Evolutionary conservation across 1,140 invertebrate species (phyloP), one percentile per base, ranked within the genome.

Genomic region (Formica selysi): DNA sequence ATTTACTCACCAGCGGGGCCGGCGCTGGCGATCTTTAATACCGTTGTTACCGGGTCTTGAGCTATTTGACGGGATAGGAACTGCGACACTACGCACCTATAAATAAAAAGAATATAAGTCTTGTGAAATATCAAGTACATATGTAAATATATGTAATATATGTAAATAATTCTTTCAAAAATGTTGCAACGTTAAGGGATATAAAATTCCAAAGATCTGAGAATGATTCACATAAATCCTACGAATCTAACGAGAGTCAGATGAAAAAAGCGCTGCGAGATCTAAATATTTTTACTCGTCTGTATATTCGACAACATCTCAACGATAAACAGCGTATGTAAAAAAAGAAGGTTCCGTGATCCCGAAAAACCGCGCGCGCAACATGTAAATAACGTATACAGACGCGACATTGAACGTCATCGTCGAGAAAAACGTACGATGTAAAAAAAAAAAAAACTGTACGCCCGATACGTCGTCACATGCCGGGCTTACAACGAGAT

Each of bases 1-100:
- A 54, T 86, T 26, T 81, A 89, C 88, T 89, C 59, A 86, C 87
- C 87, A 32, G 22, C 11, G 29, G 26, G 3, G 10, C 38, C 48
- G n/a, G 62, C 51, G 48, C 5, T 36, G 10, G 22, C 26, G 41
- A 85, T 51, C 29, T 7, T 51, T 38, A 29, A 54, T 26, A 16
- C 16, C 19, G 73, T 7, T 62, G 70, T 3, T 19, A 19, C 19
- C n/a, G 73, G 51, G 3, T 7, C 13, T 13, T 41, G 29, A 48
- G 19, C 4, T 51, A 41, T 44, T 61, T 59, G 13, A 38, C 7
- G 32, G 64, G 11, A 73, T 48, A 16, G 22, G 5, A 86, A 41
- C 26, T 22, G 29, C 4, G 16, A 32, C 44, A 59, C 32, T 85
- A 88, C 80, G 59, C 88, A 85, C 87, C 87, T 88, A 41, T 11